phyloP scores from a whole-genome alignment of 2,113 vertebrate genomes.

The Orcinus orca region DNA sequence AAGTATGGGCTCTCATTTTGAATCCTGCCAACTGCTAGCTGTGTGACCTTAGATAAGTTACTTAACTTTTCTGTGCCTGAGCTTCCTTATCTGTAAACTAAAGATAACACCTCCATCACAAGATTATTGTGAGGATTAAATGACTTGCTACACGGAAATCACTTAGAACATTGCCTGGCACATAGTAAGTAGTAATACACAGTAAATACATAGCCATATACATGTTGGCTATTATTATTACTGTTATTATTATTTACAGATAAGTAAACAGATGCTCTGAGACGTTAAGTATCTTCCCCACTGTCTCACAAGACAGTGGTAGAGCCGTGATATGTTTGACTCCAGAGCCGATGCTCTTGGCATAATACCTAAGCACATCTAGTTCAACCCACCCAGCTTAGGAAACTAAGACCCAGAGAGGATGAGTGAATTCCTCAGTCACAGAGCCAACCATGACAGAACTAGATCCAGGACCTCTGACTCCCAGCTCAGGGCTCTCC shows the following conservation, averaged over 20 bases:
- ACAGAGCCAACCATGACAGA: background rate
- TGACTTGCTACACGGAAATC: background rate
- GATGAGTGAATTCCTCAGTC: background rate
- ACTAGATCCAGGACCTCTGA: background rate
- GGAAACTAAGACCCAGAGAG: conserved; percentile 7
- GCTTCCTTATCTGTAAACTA: background rate
- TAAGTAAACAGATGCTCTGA: background rate
- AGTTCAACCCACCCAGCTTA: background rate
- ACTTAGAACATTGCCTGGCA: background rate
- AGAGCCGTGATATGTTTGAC: background rate
- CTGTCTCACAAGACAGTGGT: background rate
- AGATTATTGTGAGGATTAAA: background rate
- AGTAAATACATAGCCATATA: background rate
- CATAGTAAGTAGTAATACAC: background rate
- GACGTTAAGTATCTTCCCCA: background rate
- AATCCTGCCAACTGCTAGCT: background rate
- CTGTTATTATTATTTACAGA: background rate
- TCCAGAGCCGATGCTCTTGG: background rate
- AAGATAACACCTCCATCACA: background rate
- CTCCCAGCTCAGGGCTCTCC: background rate
- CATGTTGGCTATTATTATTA: background rate
- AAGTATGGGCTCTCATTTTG: background rate
- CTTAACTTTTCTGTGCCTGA: conserved; percentile 14
- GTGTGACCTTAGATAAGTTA: conserved; percentile 10
- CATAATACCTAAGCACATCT: background rate